phyloP scores from a whole-genome alignment of 2,797 vertebrate genomes.

The Helarctos malayanus region DNA sequence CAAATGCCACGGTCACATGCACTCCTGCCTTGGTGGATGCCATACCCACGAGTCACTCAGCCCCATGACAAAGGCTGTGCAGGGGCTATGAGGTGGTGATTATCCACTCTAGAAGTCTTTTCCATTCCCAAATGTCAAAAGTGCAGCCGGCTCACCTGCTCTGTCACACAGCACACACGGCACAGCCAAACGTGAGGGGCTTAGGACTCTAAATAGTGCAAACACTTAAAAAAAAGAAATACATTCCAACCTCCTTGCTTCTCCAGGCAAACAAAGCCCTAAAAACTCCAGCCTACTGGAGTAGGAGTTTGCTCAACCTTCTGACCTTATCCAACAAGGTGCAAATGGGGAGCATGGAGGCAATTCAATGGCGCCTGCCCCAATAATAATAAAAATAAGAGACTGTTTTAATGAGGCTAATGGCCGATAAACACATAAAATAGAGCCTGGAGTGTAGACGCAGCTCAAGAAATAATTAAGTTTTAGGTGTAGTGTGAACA shows the following conservation, averaged over 20 bases:
- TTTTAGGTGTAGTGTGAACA: background rate
- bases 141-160: conserved; percentile 27
- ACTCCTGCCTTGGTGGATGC: background rate
- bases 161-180: conserved; percentile 55
- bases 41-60: conserved; percentile 46
- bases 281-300: conserved; percentile 70
- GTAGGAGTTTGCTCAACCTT: conserved; percentile 76
- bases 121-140: background rate
- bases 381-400: conserved; percentile 56
- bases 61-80: background rate
- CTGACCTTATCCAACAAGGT: conserved; percentile 75
- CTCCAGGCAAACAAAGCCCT: conserved; percentile 57
- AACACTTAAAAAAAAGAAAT: conserved; percentile 69
- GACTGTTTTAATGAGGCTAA: background rate
- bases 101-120: background rate
- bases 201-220: conserved; percentile 79
- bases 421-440: conserved; percentile 28
- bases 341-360: conserved; percentile 76
- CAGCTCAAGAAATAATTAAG: background rate
- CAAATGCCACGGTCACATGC: background rate
- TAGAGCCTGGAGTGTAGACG: background rate
- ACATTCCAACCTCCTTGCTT: conserved; percentile 64
- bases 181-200: background rate
- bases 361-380: conserved; percentile 76
- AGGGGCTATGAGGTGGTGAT: background rate